phyloP scores from a whole-genome alignment of 2,113 vertebrate genomes.

The Caranx ignobilis region DNA sequence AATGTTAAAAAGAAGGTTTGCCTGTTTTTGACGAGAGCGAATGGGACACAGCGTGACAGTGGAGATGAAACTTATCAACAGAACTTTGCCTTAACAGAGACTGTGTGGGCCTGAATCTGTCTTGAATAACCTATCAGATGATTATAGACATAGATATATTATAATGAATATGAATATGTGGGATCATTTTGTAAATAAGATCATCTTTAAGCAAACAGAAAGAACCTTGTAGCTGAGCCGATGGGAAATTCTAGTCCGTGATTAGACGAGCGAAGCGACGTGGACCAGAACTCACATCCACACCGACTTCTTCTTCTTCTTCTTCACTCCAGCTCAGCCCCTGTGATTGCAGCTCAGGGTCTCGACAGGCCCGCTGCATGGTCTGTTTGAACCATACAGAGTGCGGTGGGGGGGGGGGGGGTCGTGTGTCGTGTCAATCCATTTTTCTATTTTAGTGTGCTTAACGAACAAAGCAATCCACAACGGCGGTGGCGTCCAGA shows the following conservation, averaged over 20 bases:
- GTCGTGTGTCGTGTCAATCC: conserved; percentile 27
- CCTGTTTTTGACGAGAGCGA: conserved; percentile 81
- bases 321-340: conserved; percentile 20
- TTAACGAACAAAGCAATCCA: conserved; percentile 58
- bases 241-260: conserved; percentile 76
- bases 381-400: conserved; percentile 18
- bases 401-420: background rate
- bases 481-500: conserved; percentile 39
- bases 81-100: conserved; percentile 98
- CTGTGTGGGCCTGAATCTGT: conserved; percentile 90
- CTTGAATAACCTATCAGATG: conserved; percentile 85
- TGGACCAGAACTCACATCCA: conserved; percentile 24
- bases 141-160: conserved; percentile 80
- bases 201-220: conserved; percentile 85
- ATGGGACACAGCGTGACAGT: conserved; percentile 82
- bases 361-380: conserved; percentile 2
- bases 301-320: conserved; percentile 1
- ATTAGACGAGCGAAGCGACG: conserved; percentile 1
- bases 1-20: conserved; percentile 88
- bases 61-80: conserved; percentile 83
- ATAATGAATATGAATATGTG: conserved; percentile 78
- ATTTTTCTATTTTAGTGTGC: conserved; percentile 54
- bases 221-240: conserved; percentile 84
- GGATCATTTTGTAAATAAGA: conserved; percentile 92
- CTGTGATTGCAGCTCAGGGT: conserved; percentile 36